These are phyloP conservation scores for Pseudochirops corinnae DNA, from an alignment of 2,797 vertebrate genomes.

Conservation along the genomic window DNA sequence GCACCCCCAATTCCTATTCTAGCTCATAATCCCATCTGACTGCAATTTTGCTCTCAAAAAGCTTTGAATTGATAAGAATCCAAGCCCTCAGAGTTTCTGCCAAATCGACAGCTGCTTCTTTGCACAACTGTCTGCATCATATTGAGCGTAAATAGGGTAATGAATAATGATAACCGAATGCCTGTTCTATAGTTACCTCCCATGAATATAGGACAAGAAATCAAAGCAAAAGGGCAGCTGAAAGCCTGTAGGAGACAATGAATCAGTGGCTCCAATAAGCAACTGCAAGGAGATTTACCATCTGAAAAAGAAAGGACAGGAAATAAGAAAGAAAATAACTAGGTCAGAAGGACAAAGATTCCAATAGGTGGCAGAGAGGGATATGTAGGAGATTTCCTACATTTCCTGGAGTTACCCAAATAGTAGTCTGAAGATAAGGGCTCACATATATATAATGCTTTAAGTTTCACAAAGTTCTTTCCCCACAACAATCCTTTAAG, in stretches of 20 bases:
- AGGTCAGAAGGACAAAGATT: background rate
- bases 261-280: background rate
- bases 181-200: constrained; percentile 35
- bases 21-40: constrained; percentile 29
- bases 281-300: background rate
- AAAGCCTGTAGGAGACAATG: background rate
- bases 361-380: background rate
- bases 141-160: constrained; percentile 21
- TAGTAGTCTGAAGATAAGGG: background rate
- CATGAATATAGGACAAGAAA: constrained; percentile 50
- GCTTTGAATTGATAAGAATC: constrained; percentile 29
- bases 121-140: constrained; percentile 29
- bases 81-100: constrained; percentile 31
- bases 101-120: constrained; percentile 34
- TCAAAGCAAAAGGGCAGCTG: constrained; percentile 27
- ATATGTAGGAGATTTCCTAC: constrained; percentile 25
- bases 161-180: constrained; percentile 15
- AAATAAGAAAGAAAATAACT: constrained; percentile 2
- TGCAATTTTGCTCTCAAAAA: constrained; percentile 44
- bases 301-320: background rate
- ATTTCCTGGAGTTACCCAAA: background rate
- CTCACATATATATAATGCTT: background rate
- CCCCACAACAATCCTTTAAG: background rate
- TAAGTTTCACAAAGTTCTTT: background rate
- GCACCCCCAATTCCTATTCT: background rate